These are phyloP conservation scores for Eurytoma californica DNA, from an alignment of 2,888 invertebrate genomes.

Conservation along the genomic window DNA sequence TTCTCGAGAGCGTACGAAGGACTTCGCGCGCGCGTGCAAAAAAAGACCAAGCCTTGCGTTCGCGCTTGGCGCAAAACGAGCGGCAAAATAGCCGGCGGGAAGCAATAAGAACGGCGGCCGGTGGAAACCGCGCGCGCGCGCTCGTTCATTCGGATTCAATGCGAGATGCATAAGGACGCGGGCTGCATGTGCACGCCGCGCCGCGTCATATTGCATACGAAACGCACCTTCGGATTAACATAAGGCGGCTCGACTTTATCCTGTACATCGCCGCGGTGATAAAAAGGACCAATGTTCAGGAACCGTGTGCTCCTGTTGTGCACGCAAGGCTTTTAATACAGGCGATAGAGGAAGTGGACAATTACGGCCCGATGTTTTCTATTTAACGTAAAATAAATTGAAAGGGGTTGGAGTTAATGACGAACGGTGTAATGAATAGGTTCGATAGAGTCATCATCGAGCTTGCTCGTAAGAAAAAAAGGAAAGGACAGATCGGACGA, in stretches of 20 bases:
- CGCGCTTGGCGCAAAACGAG: neutral
- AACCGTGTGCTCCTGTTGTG: neutral
- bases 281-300: neutral
- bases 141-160: constrained; percentile 38
- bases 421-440: no score
- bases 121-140: neutral
- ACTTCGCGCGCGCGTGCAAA: neutral
- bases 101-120: constrained; percentile 16
- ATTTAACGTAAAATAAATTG: neutral
- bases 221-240: constrained; percentile 27
- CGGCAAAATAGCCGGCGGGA: neutral
- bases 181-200: constrained; percentile 12
- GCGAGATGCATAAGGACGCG: constrained; percentile 21
- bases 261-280: neutral
- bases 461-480: neutral
- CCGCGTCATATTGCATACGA: constrained; percentile 40
- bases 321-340: neutral
- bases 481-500: no score
- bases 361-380: no score
- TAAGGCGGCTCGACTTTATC: neutral
- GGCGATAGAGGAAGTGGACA: no score
- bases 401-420: no score
- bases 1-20: constrained; percentile 23
- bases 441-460: neutral
- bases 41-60: neutral